Conservation (phyloP, 2,888 invertebrate species). For the Listrodromus nycthemerus region DNA sequence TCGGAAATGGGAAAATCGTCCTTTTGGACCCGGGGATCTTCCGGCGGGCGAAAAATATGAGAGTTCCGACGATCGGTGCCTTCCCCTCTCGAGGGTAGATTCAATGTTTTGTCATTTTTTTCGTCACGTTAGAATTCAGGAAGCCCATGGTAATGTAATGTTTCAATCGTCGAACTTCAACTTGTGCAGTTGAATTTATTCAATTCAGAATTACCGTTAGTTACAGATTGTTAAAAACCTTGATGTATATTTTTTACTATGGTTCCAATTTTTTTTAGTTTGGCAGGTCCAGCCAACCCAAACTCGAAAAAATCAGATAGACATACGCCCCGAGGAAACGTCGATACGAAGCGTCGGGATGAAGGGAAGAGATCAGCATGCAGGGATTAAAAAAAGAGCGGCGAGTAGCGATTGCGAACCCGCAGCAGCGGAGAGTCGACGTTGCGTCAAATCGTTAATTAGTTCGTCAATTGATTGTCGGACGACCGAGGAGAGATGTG, state of each 20-base stretch:
- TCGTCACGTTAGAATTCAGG: not conserved
- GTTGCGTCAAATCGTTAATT: constrained; percentile 77
- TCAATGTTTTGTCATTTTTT: not conserved
- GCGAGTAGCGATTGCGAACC: constrained; percentile 57
- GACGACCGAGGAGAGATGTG: constrained; percentile 49
- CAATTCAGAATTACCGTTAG: not conserved
- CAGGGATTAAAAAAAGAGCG: constrained; percentile 11
- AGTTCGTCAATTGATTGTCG: constrained; percentile 76
- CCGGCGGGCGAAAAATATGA: constrained; percentile 10
- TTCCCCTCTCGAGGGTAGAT: not conserved
- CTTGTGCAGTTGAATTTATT: not conserved
- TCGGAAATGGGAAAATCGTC: constrained; percentile 43
- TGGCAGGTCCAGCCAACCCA: no score
- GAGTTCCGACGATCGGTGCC: constrained; percentile 1
- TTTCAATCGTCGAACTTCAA: not conserved
- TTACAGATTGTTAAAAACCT: not conserved
- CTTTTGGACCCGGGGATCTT: constrained; percentile 9
- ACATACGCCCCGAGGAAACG: constrained; percentile 37
- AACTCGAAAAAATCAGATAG: constrained; percentile 45
- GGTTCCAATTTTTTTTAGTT: no score
- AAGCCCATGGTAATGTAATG: no score
- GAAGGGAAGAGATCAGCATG: no score
- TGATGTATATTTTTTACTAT: not conserved
- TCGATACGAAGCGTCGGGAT: constrained; percentile 5
- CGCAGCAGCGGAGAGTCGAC: constrained; percentile 71